Conservation (phyloP, 1,140 invertebrate species). For the Copidosoma floridanum region DNA sequence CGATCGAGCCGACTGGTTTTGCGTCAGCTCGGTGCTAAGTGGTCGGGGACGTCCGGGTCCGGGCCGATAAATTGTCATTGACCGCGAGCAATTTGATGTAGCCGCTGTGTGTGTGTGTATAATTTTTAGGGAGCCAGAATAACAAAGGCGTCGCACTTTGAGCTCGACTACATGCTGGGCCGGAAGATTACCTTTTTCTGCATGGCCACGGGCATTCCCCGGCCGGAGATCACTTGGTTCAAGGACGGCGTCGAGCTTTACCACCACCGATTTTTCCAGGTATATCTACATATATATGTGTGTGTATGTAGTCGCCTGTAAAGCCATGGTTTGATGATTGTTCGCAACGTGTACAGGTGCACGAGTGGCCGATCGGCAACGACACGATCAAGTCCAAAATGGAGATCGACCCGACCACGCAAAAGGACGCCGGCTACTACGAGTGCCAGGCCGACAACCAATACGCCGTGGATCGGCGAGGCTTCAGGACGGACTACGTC, state of each 20-base stretch:
- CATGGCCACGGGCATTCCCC: conserved; percentile 78
- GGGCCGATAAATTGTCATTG: no score
- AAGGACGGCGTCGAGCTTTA: conserved; percentile 89
- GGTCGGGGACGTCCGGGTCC: no score
- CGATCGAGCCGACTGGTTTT: no score
- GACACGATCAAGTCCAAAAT: conserved; percentile 86
- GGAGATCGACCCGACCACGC: conserved; percentile 88
- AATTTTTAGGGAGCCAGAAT: conserved; percentile 82
- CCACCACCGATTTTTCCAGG: conserved; percentile 83
- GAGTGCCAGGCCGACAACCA: conserved; percentile 77
- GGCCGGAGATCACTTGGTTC: conserved; percentile 88
- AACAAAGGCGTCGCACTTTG: conserved; percentile 84
- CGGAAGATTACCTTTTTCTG: conserved; percentile 91
- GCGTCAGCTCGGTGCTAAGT: no score
- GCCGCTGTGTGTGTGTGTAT: no score
- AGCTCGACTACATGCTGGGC: conserved; percentile 87
- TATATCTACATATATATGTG: no score
- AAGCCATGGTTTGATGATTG: no score
- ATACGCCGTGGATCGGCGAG: conserved; percentile 69
- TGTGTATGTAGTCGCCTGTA: no score
- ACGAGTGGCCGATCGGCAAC: conserved; percentile 80
- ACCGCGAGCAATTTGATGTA: no score
- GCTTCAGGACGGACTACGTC: conserved; percentile 71
- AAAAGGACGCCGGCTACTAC: conserved; percentile 75
- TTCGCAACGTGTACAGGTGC: conserved; percentile 76